Evolutionary conservation across 2,797 vertebrate species (phyloP).

Genomic region (Alfaro cultratus): DNA sequence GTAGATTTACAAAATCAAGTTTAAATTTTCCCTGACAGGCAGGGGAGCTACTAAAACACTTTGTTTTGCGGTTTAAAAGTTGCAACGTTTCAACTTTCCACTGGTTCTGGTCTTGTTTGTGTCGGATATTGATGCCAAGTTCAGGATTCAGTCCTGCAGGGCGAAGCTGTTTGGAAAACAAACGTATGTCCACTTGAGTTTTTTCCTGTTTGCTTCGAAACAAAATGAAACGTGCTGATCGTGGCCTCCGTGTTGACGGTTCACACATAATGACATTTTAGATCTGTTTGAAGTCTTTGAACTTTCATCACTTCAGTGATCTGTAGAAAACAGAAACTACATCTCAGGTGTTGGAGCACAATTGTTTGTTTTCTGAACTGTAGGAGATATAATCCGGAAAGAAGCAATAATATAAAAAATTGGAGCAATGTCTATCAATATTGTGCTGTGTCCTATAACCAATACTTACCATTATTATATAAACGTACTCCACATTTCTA

Average conservation of each 20-base stretch:
- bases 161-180: constrained; percentile 19
- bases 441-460: neutral
- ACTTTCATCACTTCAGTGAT: neutral
- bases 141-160: neutral
- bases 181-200: neutral
- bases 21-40: neutral
- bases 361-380: neutral
- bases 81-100: neutral
- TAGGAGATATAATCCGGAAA: neutral
- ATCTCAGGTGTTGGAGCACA: neutral
- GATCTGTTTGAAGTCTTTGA: neutral
- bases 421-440: neutral
- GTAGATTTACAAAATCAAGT: neutral
- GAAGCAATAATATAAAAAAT: neutral
- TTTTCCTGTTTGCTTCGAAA: constrained; percentile 3
- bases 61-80: neutral
- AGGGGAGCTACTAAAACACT: neutral
- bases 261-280: neutral
- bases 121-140: neutral
- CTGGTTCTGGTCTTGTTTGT: neutral
- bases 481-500: neutral
- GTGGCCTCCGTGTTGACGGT: constrained; percentile 1
- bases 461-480: neutral
- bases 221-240: neutral
- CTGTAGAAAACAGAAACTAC: neutral